phyloP scores from a whole-genome alignment of 23 tunicate genomes.

The Phallusia fumigata region DNA sequence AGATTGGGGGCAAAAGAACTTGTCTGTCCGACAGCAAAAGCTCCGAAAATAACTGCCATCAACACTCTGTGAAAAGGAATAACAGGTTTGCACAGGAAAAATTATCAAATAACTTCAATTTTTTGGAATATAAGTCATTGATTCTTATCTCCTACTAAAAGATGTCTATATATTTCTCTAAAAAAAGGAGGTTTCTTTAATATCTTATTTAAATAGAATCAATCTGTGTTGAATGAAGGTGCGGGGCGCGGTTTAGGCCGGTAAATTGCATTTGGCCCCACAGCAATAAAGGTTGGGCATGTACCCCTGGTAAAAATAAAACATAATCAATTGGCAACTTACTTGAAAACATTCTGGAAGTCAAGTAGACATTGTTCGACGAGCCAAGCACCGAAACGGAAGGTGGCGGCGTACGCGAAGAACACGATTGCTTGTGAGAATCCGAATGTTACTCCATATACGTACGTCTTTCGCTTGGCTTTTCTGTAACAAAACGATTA shows the following conservation, averaged over 20 bases:
- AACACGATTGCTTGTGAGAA: constrained; percentile 91
- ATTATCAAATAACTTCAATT: too few species aligned
- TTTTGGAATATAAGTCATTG: too few species aligned
- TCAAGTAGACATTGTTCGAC: constrained; percentile 57
- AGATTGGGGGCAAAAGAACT: constrained; percentile 91
- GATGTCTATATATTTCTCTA: too few species aligned
- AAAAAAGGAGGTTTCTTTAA: too few species aligned
- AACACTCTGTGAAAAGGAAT: constrained; percentile 35
- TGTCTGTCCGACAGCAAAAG: constrained; percentile 94
- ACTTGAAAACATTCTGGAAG: constrained; percentile 91
- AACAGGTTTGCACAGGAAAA: too few species aligned
- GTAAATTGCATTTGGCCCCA: too few species aligned
- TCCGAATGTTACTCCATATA: constrained; percentile 91
- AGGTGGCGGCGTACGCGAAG: constrained; percentile 98
- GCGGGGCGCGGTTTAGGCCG: too few species aligned
- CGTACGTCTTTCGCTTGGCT: constrained; percentile 62
- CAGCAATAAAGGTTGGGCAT: too few species aligned
- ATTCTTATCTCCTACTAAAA: too few species aligned
- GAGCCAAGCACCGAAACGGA: constrained; percentile 94
- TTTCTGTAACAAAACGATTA: constrained; percentile 60
- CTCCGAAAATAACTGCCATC: constrained; percentile 97
- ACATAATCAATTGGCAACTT: constrained; percentile 23
- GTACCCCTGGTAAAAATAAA: too few species aligned
- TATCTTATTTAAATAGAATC: too few species aligned
- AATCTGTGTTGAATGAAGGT: too few species aligned